Percentiles rank a stretch among this genome's conserved stretches.
Evolutionary conservation across 1,140 invertebrate species (phyloP).

Genomic region (Diploscapter pachys): DNA sequence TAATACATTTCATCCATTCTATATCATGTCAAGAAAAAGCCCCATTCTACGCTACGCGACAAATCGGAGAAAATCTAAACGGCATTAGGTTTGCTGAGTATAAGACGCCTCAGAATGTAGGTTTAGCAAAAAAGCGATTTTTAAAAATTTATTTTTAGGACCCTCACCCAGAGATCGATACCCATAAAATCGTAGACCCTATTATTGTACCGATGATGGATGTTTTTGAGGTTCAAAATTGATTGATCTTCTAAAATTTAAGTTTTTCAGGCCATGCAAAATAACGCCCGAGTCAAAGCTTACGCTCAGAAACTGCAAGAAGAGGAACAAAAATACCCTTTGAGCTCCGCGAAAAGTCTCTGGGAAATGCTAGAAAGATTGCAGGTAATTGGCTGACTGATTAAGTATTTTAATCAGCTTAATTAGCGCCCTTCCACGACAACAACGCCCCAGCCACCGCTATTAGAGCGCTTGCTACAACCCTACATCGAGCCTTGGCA

Average conservation of each 20-base stretch:
- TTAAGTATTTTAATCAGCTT: slow-evolving; percentile 11
- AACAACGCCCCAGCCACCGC: slow-evolving; percentile 23
- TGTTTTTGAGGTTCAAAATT: slow-evolving; percentile 6
- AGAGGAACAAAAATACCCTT: not conserved
- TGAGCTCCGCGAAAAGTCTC: not conserved
- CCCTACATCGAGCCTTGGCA: slow-evolving; percentile 33
- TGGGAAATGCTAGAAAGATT: slow-evolving; percentile 9
- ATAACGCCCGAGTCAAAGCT: slow-evolving; percentile 20
- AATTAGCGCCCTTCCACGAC: slow-evolving; percentile 21
- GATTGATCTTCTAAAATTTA: no score
- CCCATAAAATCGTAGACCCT: slow-evolving; percentile 15
- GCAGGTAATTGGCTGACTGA: not conserved
- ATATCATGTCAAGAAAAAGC: not conserved
- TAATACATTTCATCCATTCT: no score
- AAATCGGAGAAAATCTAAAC: slow-evolving; percentile 5
- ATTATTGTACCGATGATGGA: slow-evolving; percentile 29
- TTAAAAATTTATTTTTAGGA: not conserved
- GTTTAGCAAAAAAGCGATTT: not conserved
- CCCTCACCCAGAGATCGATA: slow-evolving; percentile 22
- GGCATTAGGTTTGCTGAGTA: slow-evolving; percentile 8
- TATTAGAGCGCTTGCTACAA: slow-evolving; percentile 23
- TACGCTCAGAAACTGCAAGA: not conserved
- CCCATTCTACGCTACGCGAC: slow-evolving; percentile 18
- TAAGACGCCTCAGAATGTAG: slow-evolving; percentile 7
- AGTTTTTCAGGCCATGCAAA: slow-evolving; percentile 21